phyloP scores from a whole-genome alignment of 2,113 vertebrate species.

The Leiothrix lutea region DNA sequence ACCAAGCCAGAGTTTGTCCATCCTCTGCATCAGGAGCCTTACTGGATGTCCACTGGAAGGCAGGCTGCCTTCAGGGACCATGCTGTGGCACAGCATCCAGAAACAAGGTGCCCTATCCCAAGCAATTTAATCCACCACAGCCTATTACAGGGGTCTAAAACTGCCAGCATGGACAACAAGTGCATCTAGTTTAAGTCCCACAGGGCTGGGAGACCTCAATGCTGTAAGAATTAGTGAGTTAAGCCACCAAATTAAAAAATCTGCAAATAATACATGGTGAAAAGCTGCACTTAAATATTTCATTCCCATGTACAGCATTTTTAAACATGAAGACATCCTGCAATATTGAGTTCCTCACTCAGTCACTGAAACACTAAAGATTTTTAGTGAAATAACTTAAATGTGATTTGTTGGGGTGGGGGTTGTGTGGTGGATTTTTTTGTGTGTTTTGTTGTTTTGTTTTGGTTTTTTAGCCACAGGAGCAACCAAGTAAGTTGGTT shows the following conservation, averaged over 20 bases:
- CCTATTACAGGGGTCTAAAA: not conserved
- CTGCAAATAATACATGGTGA: not conserved
- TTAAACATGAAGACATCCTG: not conserved
- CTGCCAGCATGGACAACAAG: not conserved
- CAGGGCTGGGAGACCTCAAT: not conserved
- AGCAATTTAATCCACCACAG: not conserved
- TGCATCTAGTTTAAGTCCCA: not conserved
- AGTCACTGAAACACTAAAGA: not conserved
- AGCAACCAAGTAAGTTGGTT: not conserved
- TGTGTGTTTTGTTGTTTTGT: not conserved
- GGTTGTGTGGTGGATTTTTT: too few relatives aligned
- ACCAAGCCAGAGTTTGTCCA: not conserved
- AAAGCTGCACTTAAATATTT: not conserved
- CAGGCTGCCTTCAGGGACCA: not conserved
- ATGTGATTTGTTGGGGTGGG: not conserved
- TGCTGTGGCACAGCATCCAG: fast-evolving
- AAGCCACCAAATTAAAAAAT: not conserved
- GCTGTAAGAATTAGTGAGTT: not conserved
- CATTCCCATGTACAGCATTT: not conserved
- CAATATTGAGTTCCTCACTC: not conserved
- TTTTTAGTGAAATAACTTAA: not conserved
- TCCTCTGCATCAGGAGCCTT: not conserved
- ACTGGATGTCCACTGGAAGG: not conserved
- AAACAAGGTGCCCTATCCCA: not conserved
- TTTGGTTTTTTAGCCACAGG: not conserved